Evolutionary conservation across 2,888 invertebrate species (phyloP), one percentile per base, ranked within the genome.

Genomic region (Tetragnatha montana): DNA sequence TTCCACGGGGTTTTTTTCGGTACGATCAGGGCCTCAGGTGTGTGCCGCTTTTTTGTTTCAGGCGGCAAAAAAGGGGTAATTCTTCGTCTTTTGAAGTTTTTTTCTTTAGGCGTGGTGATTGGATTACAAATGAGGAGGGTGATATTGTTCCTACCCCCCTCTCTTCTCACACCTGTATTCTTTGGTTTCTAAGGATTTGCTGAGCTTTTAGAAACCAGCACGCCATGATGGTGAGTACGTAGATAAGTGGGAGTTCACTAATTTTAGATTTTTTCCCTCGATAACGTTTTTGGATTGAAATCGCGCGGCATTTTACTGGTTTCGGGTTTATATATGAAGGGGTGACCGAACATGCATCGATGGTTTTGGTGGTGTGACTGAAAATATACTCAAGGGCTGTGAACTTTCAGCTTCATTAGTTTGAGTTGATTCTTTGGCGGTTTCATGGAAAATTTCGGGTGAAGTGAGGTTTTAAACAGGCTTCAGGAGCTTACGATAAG

Each of bases 101-200:
- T 78, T 83, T 83, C 73, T 83, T 83, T 35, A 68, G 17, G 73
- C 79, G 51, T 71, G 47, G 22, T 89, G 89, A 89, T 89, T 76
- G 89, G 89, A 86, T 89, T 89, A 89, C 85, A 84, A 74, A 73
- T 83, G 60, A 74, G 35, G 35, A 35, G 60, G 83, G 82, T 84
- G 87, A 76, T 74, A 76, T 74, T 81, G 81, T 51, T 51, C 71
- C 71, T 47, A 60, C 73, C 19, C 14, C 49, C 71, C 51, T 22
- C 74, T 51, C 35, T 51, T 74, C 19, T 49, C 60, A 22, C 19
- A 0, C 14, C 22, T 80, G 71, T 51, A 35, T 81, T 76, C 87
- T 87, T 75, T 49, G 86, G 73, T 86, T 86, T 80, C 80, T 49
- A 81, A 81, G 69, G 69, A 81, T 70, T 81, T 81, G 81, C 70